Base-by-base conservation (phyloP, 2,113 vertebrate genomes). In the Xenus cinereus region DNA sequence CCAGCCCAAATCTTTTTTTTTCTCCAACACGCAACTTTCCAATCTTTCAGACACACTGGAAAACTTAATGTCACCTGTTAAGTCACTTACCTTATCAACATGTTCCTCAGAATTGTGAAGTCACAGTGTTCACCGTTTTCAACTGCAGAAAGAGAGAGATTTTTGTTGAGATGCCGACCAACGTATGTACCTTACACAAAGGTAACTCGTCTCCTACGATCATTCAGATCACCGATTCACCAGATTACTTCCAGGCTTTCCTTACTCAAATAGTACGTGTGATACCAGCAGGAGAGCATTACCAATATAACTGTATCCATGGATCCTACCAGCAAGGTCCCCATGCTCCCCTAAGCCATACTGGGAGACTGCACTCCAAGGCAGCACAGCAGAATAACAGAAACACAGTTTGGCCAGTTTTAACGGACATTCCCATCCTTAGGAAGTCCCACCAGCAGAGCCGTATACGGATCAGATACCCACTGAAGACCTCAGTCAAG, bases 121-220 rank as follows among this genome's bases (percentile, higher is more conserved):
- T 99, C 99, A 96, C 99, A 99, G 97, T 99, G 99, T 79, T 99
- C 99, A 62, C 99, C 98, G 45, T 99, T 99, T 98, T 99, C 99
- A 98, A 99, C 99, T 99, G 92, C 35, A 90, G 80, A 72, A 74
- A 81, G 83, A 96, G 14, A 27, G 7, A 66, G 54, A 12, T n/a
- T 74, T 84, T 87, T 67, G 22, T 89, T 92, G 39, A 93, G 60
- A 84, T 18, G 20, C 12, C 53, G 92, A 71, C 30, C 46, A 64
- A 90, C 67, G 60, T 21, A 28, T 1, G 3, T 50, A 59, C 33
- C 30, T 89, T 18, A 66, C 35, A 48, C 4, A 63, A 67, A 66
- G 28, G 54, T 56, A 74, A 85, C 45, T 41, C 11, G 14, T 19
- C 24, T 50, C 59, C 53, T 57, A 41, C 2, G 1, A 16, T 85